Evolutionary conservation across 2,797 vertebrate genomes (phyloP), one percentile per base, ranked within the genome.

Genomic region (Micropoecilia bifurca): DNA sequence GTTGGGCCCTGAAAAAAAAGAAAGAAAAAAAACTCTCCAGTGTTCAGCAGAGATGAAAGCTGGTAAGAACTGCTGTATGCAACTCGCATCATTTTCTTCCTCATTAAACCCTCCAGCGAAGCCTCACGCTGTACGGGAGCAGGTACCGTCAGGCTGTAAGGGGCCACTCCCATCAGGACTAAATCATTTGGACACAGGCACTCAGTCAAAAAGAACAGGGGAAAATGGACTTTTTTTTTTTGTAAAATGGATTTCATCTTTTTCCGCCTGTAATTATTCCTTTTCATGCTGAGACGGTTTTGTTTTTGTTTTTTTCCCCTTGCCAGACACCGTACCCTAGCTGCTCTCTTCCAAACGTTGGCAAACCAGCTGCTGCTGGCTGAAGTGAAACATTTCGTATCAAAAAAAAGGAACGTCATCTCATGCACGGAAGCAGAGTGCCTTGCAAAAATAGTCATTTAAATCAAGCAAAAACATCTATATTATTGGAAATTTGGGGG

Each of bases 241-340:
- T 46, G 41, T 46, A 46, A 28, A 71, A 71, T n/a, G 41, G 68
- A 45, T 71, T 71, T 71, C 68, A 46, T 71, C 68, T 45, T 46
- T 71, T 46, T 46, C 25, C 25, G 68, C 43, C 68, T 71, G 68
- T 71, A 71, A 71, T 71, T 71, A 71, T 46, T 71, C 43, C 68
- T 46, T 71, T 71, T 46, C 68, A 71, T 71, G 68, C 68, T 45
- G 43, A 46, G 68, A 46, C 16, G 43, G 68, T 71, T 71, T 71
- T 46, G 68, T 28, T 18, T 46, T 46, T n/a, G 22, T 66, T 10
- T n/a, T 22, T 20, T 47, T 2, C 4, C 6, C 22, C 68, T 28
- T 71, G 68, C 68, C 41, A 71, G 25, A 46, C 43, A 71, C 3
- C 7, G 43, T 30, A 43, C 46, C 28, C 10, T 46, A 75, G 57